Evolutionary conservation across 2,113 vertebrate genomes (phyloP), one percentile per base, ranked within the genome.

Genomic region (Etheostoma spectabile): DNA sequence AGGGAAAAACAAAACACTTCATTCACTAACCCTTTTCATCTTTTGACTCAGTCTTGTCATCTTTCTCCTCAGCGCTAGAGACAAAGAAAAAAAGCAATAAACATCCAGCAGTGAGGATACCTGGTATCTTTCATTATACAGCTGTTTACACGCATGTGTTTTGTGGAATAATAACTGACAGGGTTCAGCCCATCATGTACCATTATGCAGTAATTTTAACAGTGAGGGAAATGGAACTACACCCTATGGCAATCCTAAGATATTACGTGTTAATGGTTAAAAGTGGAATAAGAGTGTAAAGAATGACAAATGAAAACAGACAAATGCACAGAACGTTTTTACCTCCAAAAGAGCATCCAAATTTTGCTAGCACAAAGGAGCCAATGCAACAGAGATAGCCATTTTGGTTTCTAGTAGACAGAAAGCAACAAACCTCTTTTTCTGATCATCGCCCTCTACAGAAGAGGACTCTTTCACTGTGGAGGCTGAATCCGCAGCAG

Each of bases 381-480:
- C 96, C 96, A 95, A 96, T 94, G 96, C 96, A 95, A 98, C 92
- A 97, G 96, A 97, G 96, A 97, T 94, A 98, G 95, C 97, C 96
- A 97, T 96, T 98, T 96, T 93, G 92, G 90, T 91, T 93, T 97
- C 97, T 97, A 98, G 89, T 97, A 99, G 96, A 97, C 97, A 99
- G 97, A 98, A 99, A 96, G 96, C 93, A 96, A 99, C 98, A 98
- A 99, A 99, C 98, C 98, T 99, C 97, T 96, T 97, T 96, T 96
- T 99, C 97, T 97, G 97, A 98, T 98, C 97, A 97, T 93, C 97
- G 92, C 97, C 97, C 97, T 98, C 97, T 96, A 97, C 97, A 97
- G 96, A 85, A 95, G 97, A 97, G 96, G 97, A 96, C 96, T 96
- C 97, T 98, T 96, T 99, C 96, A 96, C 95, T 93, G 97, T 95